Evolutionary conservation across 2,797 vertebrate genomes (phyloP).

Genomic region (Sebastes vulpes): DNA sequence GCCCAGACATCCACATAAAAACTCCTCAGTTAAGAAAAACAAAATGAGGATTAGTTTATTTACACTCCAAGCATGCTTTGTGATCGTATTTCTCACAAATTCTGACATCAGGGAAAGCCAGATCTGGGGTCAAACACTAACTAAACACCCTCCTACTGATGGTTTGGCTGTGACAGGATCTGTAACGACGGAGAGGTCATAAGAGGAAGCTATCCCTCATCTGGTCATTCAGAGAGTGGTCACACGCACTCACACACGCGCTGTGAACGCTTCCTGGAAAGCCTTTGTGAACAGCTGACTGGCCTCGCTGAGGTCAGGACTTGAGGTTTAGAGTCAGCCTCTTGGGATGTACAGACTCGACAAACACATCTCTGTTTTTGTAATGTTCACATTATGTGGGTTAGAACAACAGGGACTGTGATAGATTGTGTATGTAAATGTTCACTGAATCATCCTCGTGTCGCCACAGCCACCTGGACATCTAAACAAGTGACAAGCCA

Average conservation of each 20-base stretch:
- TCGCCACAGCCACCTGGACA: background rate
- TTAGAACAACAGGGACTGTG: slow-evolving; percentile 51
- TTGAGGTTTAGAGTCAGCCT: slow-evolving; percentile 15
- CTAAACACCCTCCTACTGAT: slow-evolving; percentile 20
- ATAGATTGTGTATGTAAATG: slow-evolving; percentile 9
- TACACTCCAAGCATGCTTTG: slow-evolving; percentile 16
- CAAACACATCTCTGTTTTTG: slow-evolving; percentile 15
- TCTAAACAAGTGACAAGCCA: background rate
- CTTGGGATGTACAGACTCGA: slow-evolving; percentile 17
- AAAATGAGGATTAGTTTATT: slow-evolving; percentile 31
- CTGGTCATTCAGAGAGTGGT: slow-evolving; percentile 21
- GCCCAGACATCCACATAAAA: background rate
- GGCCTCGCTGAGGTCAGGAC: slow-evolving; percentile 11
- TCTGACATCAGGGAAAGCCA: background rate
- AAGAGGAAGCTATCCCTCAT: slow-evolving; percentile 63
- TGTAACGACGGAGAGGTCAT: slow-evolving; percentile 19
- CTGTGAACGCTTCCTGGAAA: slow-evolving; percentile 38
- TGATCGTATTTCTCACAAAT: slow-evolving; percentile 26
- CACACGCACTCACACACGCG: slow-evolving; percentile 19
- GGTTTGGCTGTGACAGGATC: slow-evolving; percentile 3
- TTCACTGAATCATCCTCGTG: slow-evolving; percentile 18
- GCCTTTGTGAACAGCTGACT: slow-evolving; percentile 45
- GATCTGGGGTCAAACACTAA: slow-evolving; percentile 11
- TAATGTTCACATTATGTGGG: slow-evolving; percentile 39
- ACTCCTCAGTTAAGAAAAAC: background rate